These are phyloP conservation scores for Autographa gamma DNA, from an alignment of 2,888 invertebrate genomes.

Conservation along the genomic window DNA sequence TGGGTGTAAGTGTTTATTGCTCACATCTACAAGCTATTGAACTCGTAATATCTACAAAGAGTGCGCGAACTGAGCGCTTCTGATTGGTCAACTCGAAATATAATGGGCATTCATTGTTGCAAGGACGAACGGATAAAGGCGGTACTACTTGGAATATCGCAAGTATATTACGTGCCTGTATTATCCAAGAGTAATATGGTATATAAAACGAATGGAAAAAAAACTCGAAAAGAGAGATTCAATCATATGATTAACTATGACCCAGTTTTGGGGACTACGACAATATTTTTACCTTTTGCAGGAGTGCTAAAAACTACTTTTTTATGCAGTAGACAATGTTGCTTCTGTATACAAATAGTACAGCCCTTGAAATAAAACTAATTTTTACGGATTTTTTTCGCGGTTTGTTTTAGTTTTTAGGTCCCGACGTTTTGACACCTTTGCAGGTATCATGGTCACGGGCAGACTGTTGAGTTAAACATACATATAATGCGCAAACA, in stretches of 20 bases:
- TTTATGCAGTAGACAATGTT: too few species aligned
- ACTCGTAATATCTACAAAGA: not conserved
- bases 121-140: constrained; percentile 26
- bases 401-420: too few species aligned
- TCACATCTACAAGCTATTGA: not conserved
- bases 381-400: too few species aligned
- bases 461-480: too few species aligned
- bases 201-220: not conserved
- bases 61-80: constrained; percentile 1
- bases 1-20: not conserved
- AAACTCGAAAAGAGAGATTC: not conserved
- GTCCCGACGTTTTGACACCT: too few species aligned
- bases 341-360: too few species aligned
- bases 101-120: constrained; percentile 27
- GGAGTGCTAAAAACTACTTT: too few species aligned
- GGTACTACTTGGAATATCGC: not conserved
- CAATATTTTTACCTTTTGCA: too few species aligned
- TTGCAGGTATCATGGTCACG: too few species aligned
- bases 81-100: constrained; percentile 25
- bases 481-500: not conserved
- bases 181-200: not conserved
- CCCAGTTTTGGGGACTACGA: too few species aligned
- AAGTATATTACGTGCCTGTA: not conserved
- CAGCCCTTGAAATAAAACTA: too few species aligned
- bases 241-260: too few species aligned